Evolutionary conservation across 2,888 invertebrate species (phyloP), one percentile per base, ranked within the genome.

Genomic region (Megaustenia siamemsis): DNA sequence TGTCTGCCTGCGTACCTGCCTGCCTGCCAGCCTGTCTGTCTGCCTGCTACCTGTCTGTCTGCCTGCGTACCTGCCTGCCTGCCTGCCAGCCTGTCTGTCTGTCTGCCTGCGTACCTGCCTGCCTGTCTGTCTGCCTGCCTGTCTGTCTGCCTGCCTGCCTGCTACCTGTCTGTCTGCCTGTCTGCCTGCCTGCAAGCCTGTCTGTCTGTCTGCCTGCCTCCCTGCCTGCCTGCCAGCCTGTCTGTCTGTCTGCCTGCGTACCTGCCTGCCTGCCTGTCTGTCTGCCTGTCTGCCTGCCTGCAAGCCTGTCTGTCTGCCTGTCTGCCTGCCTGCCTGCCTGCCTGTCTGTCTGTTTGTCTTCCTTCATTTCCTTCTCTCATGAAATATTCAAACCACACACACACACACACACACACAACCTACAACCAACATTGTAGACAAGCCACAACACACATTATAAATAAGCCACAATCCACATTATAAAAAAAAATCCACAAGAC

Each of bases 151-250:
- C 45, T 45, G 32, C 32, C 63, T 63, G 32, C 21, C 8, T 63
- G 63, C n/a, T n/a, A n/a, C 21, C 63, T 63, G 63, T 18, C 63
- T 63, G 63, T 63, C 63, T n/a, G 63, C 21, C 63, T 18, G 63
- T 10, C 32, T 63, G 63, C 21, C 18, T 18, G 63, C 21, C 45
- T 12, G 45, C 45, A 10, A 6, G 6, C 12, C 45, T 45, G 6
- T 45, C 45, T 45, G 45, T 45, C 12, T 45, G 45, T 10, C 45
- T 45, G 45, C 45, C 45, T 12, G 45, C 12, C 45, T 45, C 12
- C 12, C 45, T 45, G 6, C 12, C 45, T 45, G 6, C 12, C 45
- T 45, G 6, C 12, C 45, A 10, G 32, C 32, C 63, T 63, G 32
- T 63, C 8, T 63, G 63, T 63, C 63, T 63, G 63, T 18, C 63